A percentile compares a stretch with the other conserved stretches of the same genome.
phyloP scores from a whole-genome alignment of 2,888 invertebrate genomes.

The Phytoseiulus persimilis region DNA sequence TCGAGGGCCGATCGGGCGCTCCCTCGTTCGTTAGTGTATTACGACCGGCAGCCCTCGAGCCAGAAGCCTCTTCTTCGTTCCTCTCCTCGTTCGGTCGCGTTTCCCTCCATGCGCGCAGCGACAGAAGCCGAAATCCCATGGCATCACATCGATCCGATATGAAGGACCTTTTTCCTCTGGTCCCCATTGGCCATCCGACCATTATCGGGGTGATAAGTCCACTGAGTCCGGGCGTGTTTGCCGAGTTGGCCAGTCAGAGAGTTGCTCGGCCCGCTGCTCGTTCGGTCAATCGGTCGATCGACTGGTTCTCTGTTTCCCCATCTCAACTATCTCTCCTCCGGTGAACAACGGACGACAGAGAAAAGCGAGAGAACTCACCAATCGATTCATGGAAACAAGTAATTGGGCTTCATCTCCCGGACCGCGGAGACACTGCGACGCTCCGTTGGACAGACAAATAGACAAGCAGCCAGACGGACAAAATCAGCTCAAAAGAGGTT shows the following conservation, averaged over 20 bases:
- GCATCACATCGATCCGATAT: neutral
- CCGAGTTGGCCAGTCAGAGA: neutral
- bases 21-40: neutral
- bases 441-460: neutral
- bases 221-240: neutral
- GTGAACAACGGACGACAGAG: neutral
- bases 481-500: too few relatives aligned
- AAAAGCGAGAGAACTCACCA: neutral
- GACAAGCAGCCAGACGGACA: neutral
- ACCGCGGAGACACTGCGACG: neutral
- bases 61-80: neutral
- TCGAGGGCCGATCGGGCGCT: neutral
- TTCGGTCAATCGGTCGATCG: neutral
- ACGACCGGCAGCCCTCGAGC: neutral
- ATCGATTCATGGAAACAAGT: neutral
- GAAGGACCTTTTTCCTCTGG: neutral
- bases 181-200: neutral
- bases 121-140: neutral
- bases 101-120: neutral
- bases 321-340: neutral
- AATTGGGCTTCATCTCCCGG: neutral
- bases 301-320: neutral
- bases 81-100: neutral
- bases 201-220: conserved; percentile 5
- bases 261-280: neutral